Conservation (phyloP, 2,888 invertebrate genomes). For the Helleia helle region DNA sequence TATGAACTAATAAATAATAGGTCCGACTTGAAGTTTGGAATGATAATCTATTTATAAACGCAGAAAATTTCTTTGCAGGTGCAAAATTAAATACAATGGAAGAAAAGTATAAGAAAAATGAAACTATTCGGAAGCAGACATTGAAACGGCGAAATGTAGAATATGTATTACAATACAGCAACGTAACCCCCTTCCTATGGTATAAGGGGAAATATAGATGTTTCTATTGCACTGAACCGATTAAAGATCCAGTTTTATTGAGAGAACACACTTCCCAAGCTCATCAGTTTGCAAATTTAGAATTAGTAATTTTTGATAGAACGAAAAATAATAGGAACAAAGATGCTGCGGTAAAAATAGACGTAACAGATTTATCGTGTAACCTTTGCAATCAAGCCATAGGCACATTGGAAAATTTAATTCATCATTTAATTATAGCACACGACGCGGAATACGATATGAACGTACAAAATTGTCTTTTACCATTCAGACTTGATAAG, state of each 20-base stretch:
- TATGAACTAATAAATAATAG: too few species aligned
- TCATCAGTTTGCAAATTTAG: conserved; percentile 50
- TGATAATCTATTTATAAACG: neutral
- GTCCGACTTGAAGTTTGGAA: neutral
- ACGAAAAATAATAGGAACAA: conserved; percentile 58
- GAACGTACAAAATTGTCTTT: conserved; percentile 52
- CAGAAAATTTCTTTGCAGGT: conserved; percentile 60
- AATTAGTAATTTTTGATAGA: conserved; percentile 49
- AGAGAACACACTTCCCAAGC: conserved; percentile 42
- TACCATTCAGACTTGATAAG: conserved; percentile 56
- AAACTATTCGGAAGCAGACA: conserved; percentile 46
- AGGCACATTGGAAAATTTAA: conserved; percentile 46
- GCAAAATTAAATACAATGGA: conserved; percentile 46
- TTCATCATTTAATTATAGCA: conserved; percentile 58
- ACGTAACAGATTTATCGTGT: conserved; percentile 49
- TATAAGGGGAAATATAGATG: conserved; percentile 57
- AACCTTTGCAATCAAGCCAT: conserved; percentile 44
- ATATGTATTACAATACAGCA: conserved; percentile 57
- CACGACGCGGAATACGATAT: conserved; percentile 63
- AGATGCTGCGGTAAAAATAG: conserved; percentile 63
- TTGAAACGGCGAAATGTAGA: conserved; percentile 57
- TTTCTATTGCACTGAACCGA: conserved; percentile 55
- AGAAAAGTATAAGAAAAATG: conserved; percentile 59
- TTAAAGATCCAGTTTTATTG: conserved; percentile 44
- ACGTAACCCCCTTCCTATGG: conserved; percentile 62